Evolutionary conservation across 37 sponge, comb jelly and placozoan species (phyloP).

Genomic region (Theonella swinhoei): DNA sequence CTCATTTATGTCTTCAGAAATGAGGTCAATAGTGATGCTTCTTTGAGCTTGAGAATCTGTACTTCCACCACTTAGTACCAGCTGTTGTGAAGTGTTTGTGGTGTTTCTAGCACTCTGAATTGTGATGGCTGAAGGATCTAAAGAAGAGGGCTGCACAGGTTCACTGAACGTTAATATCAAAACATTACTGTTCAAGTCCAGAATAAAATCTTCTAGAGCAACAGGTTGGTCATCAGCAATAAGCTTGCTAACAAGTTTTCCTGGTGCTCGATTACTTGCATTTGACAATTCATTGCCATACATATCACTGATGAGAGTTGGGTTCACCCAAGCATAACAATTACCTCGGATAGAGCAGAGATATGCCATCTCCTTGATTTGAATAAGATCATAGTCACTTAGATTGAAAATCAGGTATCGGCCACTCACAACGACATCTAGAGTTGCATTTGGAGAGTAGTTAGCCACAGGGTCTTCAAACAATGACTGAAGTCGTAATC

Average conservation of each 20-base stretch:
- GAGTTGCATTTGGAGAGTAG: conserved; percentile 28
- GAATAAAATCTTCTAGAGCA: conserved; percentile 45
- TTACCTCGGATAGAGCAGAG: conserved; percentile 75
- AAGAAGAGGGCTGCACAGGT: conserved; percentile 70
- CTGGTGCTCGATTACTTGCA: conserved; percentile 62
- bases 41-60: conserved; percentile 37
- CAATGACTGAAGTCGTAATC: conserved; percentile 74
- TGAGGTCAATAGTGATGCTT: conserved; percentile 58
- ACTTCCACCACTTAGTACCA: conserved; percentile 56
- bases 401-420: conserved; percentile 48
- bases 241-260: conserved; percentile 69
- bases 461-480: conserved; percentile 66
- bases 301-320: conserved; percentile 54
- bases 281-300: conserved; percentile 47
- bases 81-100: conserved; percentile 20
- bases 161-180: conserved; percentile 82
- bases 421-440: conserved; percentile 23
- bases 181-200: conserved; percentile 57
- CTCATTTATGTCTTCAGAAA: conserved; percentile 46
- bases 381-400: conserved; percentile 58
- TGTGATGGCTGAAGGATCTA: conserved; percentile 74
- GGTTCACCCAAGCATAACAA: conserved; percentile 68
- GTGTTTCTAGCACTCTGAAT: conserved; percentile 68
- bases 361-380: conserved; percentile 48
- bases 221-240: conserved; percentile 72